phyloP scores from a whole-genome alignment of 1,140 invertebrate species.

The Drosophila auraria region DNA sequence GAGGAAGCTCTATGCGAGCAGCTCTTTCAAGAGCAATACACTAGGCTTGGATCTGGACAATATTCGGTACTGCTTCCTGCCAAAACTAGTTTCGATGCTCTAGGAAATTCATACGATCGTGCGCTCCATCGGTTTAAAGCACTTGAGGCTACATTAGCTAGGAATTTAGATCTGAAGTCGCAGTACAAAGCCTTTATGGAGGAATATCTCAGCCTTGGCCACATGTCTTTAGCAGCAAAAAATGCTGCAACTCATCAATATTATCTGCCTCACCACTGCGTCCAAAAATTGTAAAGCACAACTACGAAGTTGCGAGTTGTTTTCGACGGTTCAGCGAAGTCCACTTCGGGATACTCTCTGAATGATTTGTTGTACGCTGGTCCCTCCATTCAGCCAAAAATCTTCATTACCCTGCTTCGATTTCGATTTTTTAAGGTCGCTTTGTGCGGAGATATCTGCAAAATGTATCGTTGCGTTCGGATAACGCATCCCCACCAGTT shows the following conservation, averaged over 20 bases:
- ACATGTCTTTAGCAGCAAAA: background rate
- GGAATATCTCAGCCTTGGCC: background rate
- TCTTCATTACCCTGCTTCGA: background rate
- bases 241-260: background rate
- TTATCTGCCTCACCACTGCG: background rate
- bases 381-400: conserved; percentile 11
- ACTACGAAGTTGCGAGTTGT: conserved; percentile 2
- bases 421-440: too few relatives aligned
- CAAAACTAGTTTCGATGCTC: background rate
- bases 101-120: background rate
- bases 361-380: conserved; percentile 7
- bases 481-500: too few relatives aligned
- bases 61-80: background rate
- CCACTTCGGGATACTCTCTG: conserved; percentile 12
- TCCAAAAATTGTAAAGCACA: background rate
- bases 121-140: background rate
- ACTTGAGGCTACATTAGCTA: background rate
- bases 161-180: background rate
- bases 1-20: too few relatives aligned
- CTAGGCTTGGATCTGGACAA: conserved; percentile 1
- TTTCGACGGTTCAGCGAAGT: conserved; percentile 3
- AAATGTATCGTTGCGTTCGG: too few relatives aligned
- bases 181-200: background rate
- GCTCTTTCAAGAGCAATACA: background rate
- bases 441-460: too few relatives aligned